Evolutionary conservation across 2,888 invertebrate genomes (phyloP).

Genomic region (Apeira syringaria): DNA sequence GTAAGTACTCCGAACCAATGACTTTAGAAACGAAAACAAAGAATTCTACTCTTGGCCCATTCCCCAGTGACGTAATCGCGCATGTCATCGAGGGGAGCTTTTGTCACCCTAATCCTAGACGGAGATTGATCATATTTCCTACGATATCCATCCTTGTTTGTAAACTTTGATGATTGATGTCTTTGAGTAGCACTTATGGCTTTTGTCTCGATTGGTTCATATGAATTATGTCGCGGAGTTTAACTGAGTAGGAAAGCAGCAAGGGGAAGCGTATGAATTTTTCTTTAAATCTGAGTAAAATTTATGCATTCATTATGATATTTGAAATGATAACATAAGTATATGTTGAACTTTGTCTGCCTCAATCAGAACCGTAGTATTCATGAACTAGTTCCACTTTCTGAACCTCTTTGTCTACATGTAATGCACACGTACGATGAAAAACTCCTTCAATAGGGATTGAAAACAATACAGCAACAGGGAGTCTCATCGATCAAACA

Average conservation of each 20-base stretch:
- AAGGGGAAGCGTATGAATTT: no score
- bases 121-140: background rate
- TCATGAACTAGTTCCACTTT: no score
- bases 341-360: no score
- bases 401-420: no score
- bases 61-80: conserved; percentile 10
- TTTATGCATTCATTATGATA: no score
- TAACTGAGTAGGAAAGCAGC: no score
- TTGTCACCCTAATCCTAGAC: background rate
- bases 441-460: no score
- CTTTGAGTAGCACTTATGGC: conserved; percentile 2
- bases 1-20: conserved; percentile 3
- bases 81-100: conserved; percentile 7
- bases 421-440: no score
- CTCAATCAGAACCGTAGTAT: no score
- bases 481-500: conserved; percentile 5
- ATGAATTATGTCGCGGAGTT: no score
- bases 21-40: conserved; percentile 15
- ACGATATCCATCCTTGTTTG: background rate
- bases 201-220: background rate
- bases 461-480: background rate
- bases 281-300: no score
- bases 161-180: conserved; percentile 12
- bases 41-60: conserved; percentile 1
- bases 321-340: no score